Percentiles rank a stretch among this genome's conserved stretches.
These are phyloP conservation scores for Orthonyx spaldingii DNA, from an alignment of 2,113 vertebrate genomes.

Conservation along the genomic window DNA sequence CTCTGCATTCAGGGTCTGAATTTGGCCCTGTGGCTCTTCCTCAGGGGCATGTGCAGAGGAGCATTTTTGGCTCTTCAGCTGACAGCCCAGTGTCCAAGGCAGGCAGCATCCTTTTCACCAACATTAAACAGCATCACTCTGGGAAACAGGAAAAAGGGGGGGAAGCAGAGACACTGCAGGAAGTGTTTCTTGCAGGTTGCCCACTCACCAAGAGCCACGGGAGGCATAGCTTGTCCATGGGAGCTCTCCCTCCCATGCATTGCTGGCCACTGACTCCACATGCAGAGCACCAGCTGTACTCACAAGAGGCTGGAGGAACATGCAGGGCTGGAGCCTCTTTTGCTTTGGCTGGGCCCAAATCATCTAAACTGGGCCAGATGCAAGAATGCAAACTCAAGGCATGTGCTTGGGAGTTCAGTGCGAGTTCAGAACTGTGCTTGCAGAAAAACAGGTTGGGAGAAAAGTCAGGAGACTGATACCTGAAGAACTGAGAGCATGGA, in stretches of 20 bases:
- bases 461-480: not conserved
- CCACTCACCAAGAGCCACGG: fast-evolving
- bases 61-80: not conserved
- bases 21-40: not conserved
- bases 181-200: not conserved
- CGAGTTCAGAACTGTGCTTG: not conserved
- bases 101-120: not conserved
- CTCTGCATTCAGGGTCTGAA: not conserved
- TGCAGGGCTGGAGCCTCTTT: not conserved
- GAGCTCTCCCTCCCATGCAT: not conserved
- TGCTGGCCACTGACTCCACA: not conserved
- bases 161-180: not conserved
- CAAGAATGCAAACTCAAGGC: not conserved
- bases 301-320: not conserved
- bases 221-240: not conserved
- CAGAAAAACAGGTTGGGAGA: not conserved
- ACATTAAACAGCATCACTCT: not conserved
- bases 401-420: not conserved
- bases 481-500: not conserved
- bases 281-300: not conserved
- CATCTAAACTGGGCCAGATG: not conserved
- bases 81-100: not conserved
- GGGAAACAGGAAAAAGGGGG: not conserved
- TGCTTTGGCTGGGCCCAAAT: not conserved
- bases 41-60: not conserved